These are phyloP conservation scores for Raphicerus campestris DNA, from an alignment of 2,113 vertebrate species.

Conservation along the genomic window DNA sequence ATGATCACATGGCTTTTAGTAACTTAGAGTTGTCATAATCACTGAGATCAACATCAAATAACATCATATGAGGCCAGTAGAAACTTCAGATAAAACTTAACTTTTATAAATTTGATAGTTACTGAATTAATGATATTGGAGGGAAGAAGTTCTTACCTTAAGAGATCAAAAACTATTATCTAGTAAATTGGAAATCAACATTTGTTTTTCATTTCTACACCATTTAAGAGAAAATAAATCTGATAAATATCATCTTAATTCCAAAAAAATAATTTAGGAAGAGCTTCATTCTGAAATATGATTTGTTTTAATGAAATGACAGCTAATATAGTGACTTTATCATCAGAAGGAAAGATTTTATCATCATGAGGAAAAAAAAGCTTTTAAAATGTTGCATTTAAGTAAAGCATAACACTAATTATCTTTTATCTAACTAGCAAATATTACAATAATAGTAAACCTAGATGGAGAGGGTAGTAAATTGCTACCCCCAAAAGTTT, in stretches of 20 bases:
- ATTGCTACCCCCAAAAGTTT: not conserved
- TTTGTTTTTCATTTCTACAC: not conserved
- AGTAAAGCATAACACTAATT: not conserved
- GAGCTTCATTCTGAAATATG: not conserved
- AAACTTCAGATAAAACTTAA: not conserved
- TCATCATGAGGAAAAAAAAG: not conserved
- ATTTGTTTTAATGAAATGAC: not conserved
- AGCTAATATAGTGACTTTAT: not conserved
- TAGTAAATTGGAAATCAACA: not conserved
- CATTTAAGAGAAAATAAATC: not conserved
- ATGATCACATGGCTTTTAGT: not conserved
- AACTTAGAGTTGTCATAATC: not conserved
- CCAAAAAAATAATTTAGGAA: not conserved
- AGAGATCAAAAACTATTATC: not conserved
- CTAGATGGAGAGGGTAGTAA: not conserved
- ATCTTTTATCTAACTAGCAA: not conserved
- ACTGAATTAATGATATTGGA: not conserved
- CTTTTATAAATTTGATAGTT: not conserved
- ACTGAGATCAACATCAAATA: not conserved
- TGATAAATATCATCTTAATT: not conserved
- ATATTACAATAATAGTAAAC: not conserved
- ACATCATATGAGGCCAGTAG: not conserved
- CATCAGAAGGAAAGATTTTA: not conserved
- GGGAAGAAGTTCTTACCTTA: not conserved
- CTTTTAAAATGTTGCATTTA: not conserved